Base-by-base conservation (phyloP, 2,888 invertebrate genomes). In the Oconnorella tubifera region DNA sequence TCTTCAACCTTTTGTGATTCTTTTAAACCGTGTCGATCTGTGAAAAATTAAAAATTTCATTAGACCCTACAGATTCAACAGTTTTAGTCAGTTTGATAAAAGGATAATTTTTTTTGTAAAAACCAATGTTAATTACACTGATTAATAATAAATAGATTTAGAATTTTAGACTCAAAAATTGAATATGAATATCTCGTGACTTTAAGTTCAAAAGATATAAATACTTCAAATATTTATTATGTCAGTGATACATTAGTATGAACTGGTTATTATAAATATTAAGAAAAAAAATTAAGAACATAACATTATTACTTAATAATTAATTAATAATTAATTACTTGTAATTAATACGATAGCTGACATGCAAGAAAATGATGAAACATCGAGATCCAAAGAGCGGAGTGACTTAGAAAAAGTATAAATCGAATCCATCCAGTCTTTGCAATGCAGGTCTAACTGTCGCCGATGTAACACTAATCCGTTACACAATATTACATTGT, bases 321-420 rank as follows among this genome's bases (percentile, higher is more conserved):
- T n/a, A n/a, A n/a, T n/a, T n/a, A n/a, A n/a, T n/a, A n/a, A n/a
- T n/a, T n/a, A n/a, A 82, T 85, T 84, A 96, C 96, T 92, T 84
- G 95, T 94, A 76, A 96, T 88, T 73, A 97, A 86, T 49, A 93
- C 91, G 65, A 97, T 87, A 28, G 95, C 95, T 81, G 93, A 93
- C 72, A 97, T 88, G 78, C 95, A 96, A 63, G 94, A 92, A 80
- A 96, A 92, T 6, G 95, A 93, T 63, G 94, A 94, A 76, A 95
- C 90, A 83, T 97, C 96, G 66, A 97, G 89, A 77, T 92, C 91
- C 86, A 95, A 89, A 67, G 88, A 87, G 80, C 93, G 91, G 68
- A 97, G 85, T 56, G 91, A 89, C 76, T 89, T 88, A 82, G 94
- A 92, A 83, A 96, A 95, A 79, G 95, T 94, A 74, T 92, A 85